Base-by-base conservation (phyloP, 2,797 vertebrate genomes). In the Myripristis jacobus region DNA sequence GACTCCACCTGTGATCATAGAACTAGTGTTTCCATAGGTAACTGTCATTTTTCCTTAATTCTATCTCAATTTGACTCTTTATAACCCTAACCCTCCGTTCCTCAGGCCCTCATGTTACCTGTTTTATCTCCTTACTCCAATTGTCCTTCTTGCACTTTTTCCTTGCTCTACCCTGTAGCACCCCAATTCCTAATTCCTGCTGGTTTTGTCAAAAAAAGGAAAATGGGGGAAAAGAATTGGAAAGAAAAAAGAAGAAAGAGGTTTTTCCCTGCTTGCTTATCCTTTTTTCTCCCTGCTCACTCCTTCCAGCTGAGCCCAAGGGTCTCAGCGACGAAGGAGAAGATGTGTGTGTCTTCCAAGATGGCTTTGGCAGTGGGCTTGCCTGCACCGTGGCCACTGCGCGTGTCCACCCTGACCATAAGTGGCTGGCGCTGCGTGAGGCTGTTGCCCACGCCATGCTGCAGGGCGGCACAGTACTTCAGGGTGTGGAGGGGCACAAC, bases 401-500 rank as follows among this genome's bases (percentile, higher is more conserved):
- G 88, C 6, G 93, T 94, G 88, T 95, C 94, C 44, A 94, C 89
- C 21, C 93, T 68, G 41, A 94, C 85, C 85, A 95, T 71, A 41
- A 95, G 84, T 0, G 93, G 94, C 73, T 91, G 91, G 0, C 18
- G 80, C 87, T 94, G 94, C 48, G 0, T 48, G 0, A 85, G 36
- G 60, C 80, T 78, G 64, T 61, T 44, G 31, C 93, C 93, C 51
- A 94, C 87, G 0, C 79, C 80, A 6, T 83, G 47, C 90, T 95
- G 94, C 85, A 95, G 66, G 3, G 92, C 29, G 0, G 94, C 94
- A 0, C 85, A 88, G 52, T 90, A 94, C 85, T 95, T 95, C 15
- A 94, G 87, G 0, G 94, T 94, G 91, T 94, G 94, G 24, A 94
- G 89, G 18, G 94, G 94, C 3, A 94, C 94, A 77, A 94, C 94